Conservation (phyloP, 2,888 invertebrate genomes). For the Calameuta filiformis region DNA sequence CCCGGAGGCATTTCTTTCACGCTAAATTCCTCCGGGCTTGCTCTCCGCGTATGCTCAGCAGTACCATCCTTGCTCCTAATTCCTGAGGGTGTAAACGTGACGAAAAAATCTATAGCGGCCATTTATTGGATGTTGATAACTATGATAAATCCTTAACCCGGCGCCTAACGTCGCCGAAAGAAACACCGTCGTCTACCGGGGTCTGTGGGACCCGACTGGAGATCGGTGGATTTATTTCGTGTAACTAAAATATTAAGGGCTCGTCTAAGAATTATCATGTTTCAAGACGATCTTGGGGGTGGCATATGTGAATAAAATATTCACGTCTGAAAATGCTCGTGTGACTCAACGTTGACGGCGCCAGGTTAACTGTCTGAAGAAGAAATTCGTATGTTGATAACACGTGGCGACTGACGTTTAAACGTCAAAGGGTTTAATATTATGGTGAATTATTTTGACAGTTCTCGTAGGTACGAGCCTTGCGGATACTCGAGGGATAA, state of each 20-base stretch:
- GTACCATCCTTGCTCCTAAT: neutral
- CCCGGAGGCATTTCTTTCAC: neutral
- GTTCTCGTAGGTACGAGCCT: neutral
- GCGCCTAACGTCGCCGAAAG: no score
- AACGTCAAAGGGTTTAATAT: neutral
- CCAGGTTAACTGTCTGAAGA: neutral
- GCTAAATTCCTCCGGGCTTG: neutral
- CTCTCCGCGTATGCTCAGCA: neutral
- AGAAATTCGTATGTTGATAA: neutral
- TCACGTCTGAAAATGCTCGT: no score
- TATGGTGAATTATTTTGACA: neutral
- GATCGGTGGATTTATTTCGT: no score
- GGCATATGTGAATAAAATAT: no score
- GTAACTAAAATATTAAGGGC: no score
- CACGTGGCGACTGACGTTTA: neutral
- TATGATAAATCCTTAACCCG: neutral
- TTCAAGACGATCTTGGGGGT: no score
- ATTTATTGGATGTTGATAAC: neutral
- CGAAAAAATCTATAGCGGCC: neutral
- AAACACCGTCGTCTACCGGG: no score
- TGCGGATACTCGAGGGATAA: neutral
- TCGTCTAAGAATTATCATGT: no score
- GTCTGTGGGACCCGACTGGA: no score
- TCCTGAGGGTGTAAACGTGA: neutral
- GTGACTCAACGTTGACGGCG: no score